phyloP scores from a whole-genome alignment of 2,797 vertebrate species.

The Myotis daubentonii region DNA sequence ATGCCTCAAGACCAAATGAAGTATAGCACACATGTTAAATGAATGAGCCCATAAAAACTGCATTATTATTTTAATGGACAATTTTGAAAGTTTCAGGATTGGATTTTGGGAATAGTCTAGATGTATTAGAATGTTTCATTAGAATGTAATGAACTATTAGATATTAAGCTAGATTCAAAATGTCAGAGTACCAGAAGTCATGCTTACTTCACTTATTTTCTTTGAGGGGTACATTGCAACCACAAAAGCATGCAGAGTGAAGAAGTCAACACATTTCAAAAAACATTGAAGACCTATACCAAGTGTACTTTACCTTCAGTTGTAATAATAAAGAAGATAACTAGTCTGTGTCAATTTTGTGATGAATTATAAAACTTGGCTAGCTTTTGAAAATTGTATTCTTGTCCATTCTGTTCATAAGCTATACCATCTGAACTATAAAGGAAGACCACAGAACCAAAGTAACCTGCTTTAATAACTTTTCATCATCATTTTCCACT shows the following conservation, averaged over 20 bases:
- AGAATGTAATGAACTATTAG: neutral
- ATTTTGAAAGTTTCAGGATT: neutral
- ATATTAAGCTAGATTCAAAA: neutral
- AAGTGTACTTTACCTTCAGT: neutral
- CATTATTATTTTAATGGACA: neutral
- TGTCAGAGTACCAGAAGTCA: neutral
- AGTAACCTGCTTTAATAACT: neutral
- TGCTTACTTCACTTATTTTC: neutral
- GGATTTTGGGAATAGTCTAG: neutral
- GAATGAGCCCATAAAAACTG: neutral
- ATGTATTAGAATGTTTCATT: neutral
- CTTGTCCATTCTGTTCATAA: neutral
- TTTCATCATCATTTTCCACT: neutral
- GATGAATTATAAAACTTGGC: constrained; percentile 14
- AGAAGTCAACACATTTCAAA: neutral
- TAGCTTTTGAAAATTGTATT: neutral
- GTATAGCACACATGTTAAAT: neutral
- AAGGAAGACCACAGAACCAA: constrained; percentile 18
- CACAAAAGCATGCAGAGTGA: constrained; percentile 8
- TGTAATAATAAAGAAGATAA: neutral
- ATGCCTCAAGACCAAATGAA: constrained; percentile 1
- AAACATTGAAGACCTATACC: neutral
- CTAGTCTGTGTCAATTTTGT: neutral
- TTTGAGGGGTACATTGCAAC: neutral
- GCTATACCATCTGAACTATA: neutral